Base-by-base conservation (phyloP, 1,140 invertebrate species). In the Cyphomyrmex costatus region DNA sequence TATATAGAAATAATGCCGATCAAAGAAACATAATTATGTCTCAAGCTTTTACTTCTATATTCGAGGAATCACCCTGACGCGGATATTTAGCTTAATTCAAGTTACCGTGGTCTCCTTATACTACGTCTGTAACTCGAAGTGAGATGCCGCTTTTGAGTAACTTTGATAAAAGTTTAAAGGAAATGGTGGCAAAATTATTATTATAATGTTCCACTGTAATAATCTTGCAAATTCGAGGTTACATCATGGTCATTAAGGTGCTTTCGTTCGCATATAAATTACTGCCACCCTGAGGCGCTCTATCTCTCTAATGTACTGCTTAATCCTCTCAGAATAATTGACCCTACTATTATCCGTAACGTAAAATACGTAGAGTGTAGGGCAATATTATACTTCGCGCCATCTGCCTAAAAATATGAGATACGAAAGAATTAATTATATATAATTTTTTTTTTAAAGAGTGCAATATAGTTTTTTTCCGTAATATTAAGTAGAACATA, bases 231-330 rank as follows among this genome's bases (percentile, higher is more conserved):
- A 56, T 53, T 53, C 14, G 7, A 51, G n/a, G n/a, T 14, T 68
- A 79, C 27, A 63, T 66, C n/a, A 66, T 42, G 14, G 46, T 79
- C 27, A 53, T 79, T 79, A 79, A 73, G 33, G 56, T 82, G 49
- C 66, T 78, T 82, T 56, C 42, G 30, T 56, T 68, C 21, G 78
- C 78, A 53, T 58, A 58, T 71, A 82, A 82, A 71, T 82, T 82
- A 56, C 27, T 42, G 21, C 49, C 21, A 30, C 36, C 36, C 33
- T 60, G 36, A 71, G 65, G 21, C 21, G 66, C 49, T 73, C 49
- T 60, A 49, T 73, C 53, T 79, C 30, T 51, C 30, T 73, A 36
- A 42, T 71, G 12, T 73, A 73, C 33, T 73, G 10, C 21, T 27
- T 73, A 73, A 73, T 60, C 53, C 68, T 36, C 51, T 82, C 21